Conservation (phyloP, 2,113 vertebrate species). For the Empidonax alnorum region DNA sequence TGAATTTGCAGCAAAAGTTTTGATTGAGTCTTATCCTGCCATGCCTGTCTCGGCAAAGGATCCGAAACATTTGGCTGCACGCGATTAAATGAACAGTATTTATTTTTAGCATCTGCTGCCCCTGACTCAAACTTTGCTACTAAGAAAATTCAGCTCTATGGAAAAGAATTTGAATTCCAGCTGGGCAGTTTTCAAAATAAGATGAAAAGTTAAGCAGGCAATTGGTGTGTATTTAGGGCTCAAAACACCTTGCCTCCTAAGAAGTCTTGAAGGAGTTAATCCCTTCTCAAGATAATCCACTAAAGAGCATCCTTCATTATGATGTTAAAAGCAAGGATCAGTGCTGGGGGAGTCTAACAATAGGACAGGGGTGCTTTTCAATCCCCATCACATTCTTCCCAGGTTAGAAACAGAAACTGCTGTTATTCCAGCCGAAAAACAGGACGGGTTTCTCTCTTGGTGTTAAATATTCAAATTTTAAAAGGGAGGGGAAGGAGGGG, state of each 20-base stretch:
- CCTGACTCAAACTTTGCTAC: conserved; percentile 80
- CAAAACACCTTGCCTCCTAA: conserved; percentile 88
- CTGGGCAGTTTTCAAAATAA: conserved; percentile 90
- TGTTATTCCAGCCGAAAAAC: conserved; percentile 76
- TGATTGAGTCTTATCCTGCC: conserved; percentile 80
- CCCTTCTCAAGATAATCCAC: conserved; percentile 91
- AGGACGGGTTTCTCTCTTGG: conserved; percentile 67
- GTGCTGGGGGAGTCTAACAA: conserved; percentile 81
- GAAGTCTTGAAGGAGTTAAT: conserved; percentile 90
- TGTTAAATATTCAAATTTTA: conserved; percentile 78
- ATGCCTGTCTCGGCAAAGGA: conserved; percentile 64
- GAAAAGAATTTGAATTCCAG: conserved; percentile 89
- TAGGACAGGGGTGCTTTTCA: conserved; percentile 81
- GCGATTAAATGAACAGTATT: conserved; percentile 77
- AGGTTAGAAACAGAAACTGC: conserved; percentile 88
- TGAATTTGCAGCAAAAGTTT: conserved; percentile 71
- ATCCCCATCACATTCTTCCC: conserved; percentile 83
- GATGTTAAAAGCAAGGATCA: conserved; percentile 89
- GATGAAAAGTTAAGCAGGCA: conserved; percentile 88
- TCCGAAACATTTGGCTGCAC: conserved; percentile 72
- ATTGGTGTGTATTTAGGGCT: conserved; percentile 90
- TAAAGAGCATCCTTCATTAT: conserved; percentile 91
- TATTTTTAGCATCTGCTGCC: conserved; percentile 82
- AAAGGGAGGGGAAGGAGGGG: not conserved
- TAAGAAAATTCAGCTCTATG: conserved; percentile 84